Percentiles rank a stretch among this genome's conserved stretches.
phyloP scores from a whole-genome alignment of 2,797 vertebrate species.

The Chelon labrosus region DNA sequence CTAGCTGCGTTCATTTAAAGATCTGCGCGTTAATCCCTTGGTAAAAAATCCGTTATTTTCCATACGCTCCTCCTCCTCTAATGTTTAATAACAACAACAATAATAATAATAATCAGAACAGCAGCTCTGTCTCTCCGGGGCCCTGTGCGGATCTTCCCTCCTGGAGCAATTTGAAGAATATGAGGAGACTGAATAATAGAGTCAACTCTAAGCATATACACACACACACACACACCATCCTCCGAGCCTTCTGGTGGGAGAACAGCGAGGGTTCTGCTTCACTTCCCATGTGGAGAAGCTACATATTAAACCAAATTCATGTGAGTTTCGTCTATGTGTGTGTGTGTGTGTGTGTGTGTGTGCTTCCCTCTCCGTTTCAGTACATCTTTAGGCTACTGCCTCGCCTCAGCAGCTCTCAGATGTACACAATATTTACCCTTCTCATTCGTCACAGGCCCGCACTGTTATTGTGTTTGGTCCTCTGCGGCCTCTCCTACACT shows the following conservation, averaged over 20 bases:
- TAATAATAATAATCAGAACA: conserved; percentile 41
- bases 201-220: conserved; percentile 56
- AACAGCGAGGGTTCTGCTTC: conserved; percentile 79
- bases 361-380: conserved; percentile 51
- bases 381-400: conserved; percentile 73
- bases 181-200: conserved; percentile 81
- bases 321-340: conserved; percentile 39
- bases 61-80: conserved; percentile 22
- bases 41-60: conserved; percentile 32
- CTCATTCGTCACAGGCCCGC: conserved; percentile 60
- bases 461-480: conserved; percentile 65
- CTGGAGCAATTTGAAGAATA: conserved; percentile 76
- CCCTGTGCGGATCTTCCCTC: conserved; percentile 54
- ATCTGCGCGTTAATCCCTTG: conserved; percentile 2
- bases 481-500: conserved; percentile 41
- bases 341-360: conserved; percentile 26
- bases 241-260: conserved; percentile 65
- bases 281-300: conserved; percentile 79
- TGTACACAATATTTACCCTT: conserved; percentile 76
- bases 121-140: conserved; percentile 35
- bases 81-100: conserved; percentile 67
- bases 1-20: not conserved
- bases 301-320: conserved; percentile 83
- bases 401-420: conserved; percentile 71
- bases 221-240: conserved; percentile 36